Evolutionary conservation across 2,888 invertebrate genomes (phyloP), one percentile per base, ranked within the genome.

Genomic region (Bombylius discolor): DNA sequence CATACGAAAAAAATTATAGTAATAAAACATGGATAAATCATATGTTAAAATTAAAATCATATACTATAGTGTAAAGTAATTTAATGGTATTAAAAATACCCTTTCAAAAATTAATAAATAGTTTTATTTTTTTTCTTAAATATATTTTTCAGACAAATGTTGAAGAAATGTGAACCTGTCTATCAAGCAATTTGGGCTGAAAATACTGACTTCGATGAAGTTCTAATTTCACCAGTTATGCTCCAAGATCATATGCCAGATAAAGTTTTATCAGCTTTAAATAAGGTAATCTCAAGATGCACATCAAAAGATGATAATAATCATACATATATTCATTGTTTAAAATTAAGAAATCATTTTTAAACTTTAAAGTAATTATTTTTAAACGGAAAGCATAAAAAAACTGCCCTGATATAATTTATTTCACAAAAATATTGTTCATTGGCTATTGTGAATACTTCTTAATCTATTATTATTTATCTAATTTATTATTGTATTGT

Each of bases 211-310:
- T 91, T 91, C 69, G 88, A 89, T 70, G 88, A 91, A 74, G 89
- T 92, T 31, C 78, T 91, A 55, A 89, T 92, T 61, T 90, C 90
- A 34, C 91, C 91, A 1, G 88, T 88, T 52, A 91, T 91, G 90
- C 79, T 91, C 59, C 88, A 89, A 72, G 91, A 92, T 72, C 91
- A 92, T 71, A 90, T 92, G 90, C 90, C 91, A 39, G 89, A 91
- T 69, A 85, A 83, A 70, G 86, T 91, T 57, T 76, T 91, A 64
- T 83, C 86, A 60, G 90, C 89, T 36, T 78, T 92, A 60, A 84
- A 88, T 74, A 88, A 89, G 86, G 90, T 91, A 83, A 76, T 78
- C 64, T 49, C 54, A 39, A 8, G 49, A 33, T 55, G 49, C 46
- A 50, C 33, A 31, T 11, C 42, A n/a, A 47, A 52, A 23, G 11